Conservation (phyloP, 2,888 invertebrate species). For the Lobophora halterata region DNA sequence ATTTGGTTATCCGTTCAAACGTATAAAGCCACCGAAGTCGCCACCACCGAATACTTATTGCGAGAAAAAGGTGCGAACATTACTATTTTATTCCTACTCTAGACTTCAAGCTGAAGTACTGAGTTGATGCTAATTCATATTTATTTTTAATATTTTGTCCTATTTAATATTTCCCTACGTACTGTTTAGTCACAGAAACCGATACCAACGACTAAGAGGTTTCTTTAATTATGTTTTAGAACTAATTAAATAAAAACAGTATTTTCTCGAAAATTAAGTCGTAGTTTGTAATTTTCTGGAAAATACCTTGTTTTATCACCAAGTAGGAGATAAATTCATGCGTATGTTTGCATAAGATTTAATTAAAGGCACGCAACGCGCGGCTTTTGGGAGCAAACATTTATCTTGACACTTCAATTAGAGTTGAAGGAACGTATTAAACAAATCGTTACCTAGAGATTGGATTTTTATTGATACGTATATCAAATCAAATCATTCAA, state of each 20-base stretch:
- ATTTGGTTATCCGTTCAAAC: slow-evolving; percentile 47
- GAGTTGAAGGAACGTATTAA: slow-evolving; percentile 7
- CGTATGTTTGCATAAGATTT: slow-evolving; percentile 18
- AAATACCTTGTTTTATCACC: slow-evolving; percentile 9
- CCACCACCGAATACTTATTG: slow-evolving; percentile 65
- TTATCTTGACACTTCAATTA: slow-evolving; percentile 23
- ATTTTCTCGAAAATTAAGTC: too few relatives aligned
- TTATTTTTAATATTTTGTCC: too few relatives aligned
- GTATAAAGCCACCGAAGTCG: slow-evolving; percentile 25
- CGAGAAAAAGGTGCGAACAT: slow-evolving; percentile 61
- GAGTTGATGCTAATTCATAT: too few relatives aligned
- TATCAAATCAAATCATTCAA: too few relatives aligned
- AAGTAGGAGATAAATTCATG: slow-evolving; percentile 8
- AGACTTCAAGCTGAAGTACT: neutral
- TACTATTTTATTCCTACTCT: neutral
- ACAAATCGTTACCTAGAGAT: neutral
- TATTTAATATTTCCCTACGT: too few relatives aligned
- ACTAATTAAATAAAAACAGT: too few relatives aligned
- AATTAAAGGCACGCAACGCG: slow-evolving; percentile 17
- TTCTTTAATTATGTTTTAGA: too few relatives aligned
- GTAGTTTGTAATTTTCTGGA: too few relatives aligned
- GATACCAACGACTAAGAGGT: too few relatives aligned
- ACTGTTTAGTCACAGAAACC: too few relatives aligned
- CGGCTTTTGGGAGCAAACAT: slow-evolving; percentile 21
- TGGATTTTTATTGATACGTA: neutral